Base-by-base conservation (phyloP, 2,797 vertebrate genomes). In the Tadarida brasiliensis region DNA sequence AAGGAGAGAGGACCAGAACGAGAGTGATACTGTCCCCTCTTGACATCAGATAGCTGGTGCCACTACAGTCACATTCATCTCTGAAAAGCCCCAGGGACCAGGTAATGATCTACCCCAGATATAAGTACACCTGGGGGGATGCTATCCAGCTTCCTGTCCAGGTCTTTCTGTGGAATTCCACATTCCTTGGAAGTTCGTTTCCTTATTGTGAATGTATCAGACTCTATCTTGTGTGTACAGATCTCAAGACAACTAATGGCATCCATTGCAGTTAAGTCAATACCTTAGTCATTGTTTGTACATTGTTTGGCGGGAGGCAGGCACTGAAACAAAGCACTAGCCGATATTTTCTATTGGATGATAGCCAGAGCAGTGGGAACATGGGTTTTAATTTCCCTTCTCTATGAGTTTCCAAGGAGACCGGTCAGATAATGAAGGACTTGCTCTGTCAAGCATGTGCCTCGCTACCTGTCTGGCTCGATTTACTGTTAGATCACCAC, bases 361-460 rank as follows among this genome's bases (percentile, higher is more conserved):
- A 54, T 3, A 63, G 65, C 80, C 80, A 83, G 71, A 44, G 49
- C 2, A 20, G 49, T 65, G 76, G n/a, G 39, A 35, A 82, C 28
- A 11, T 17, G 12, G 47, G 17, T 61, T 94, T 91, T 88, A 73
- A 87, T 95, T 85, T 90, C 70, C 67, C 65, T 87, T 63, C 71
- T 44, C 82, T 33, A 54, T 39, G 12, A 33, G 91, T 95, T 97
- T 97, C 94, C 80, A 85, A 87, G 91, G 88, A 94, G 82, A 96
- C 86, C 3, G 0, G 19, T 30, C 51, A 26, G 59, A 67, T 91
- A 56, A 93, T 19, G 70, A 90, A 70, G 82, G 83, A 22, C 7
- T 16, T 0, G 22, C 49, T 80, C 70, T 14, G 20, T 17, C 61
- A 16, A 35, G 70, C 47, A 30, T 0, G 20, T 12, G 35, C 15